Evolutionary conservation across 2,888 invertebrate genomes (phyloP).

Genomic region (Mactromeris polynyma): DNA sequence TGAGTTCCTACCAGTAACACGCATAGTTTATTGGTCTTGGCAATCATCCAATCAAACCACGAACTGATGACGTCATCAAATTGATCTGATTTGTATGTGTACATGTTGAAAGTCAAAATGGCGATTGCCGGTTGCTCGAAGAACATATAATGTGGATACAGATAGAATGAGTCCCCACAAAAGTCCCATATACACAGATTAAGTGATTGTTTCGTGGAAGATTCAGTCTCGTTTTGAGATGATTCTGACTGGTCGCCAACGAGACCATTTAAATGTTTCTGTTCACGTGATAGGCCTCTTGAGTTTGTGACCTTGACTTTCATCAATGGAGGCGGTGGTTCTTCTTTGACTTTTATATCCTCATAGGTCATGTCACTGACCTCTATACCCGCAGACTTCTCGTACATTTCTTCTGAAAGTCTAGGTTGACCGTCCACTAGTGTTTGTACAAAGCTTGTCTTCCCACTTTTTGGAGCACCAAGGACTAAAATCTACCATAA

Average conservation of each 20-base stretch:
- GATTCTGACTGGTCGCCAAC: neutral
- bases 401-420: constrained; percentile 80
- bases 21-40: constrained; percentile 83
- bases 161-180: constrained; percentile 84
- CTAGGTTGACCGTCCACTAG: constrained; percentile 85
- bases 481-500: constrained; percentile 71
- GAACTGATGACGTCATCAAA: constrained; percentile 83
- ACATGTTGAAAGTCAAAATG: constrained; percentile 84
- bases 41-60: constrained; percentile 86
- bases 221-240: neutral
- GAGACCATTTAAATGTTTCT: constrained; percentile 18
- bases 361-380: constrained; percentile 81
- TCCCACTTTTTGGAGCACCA: constrained; percentile 80
- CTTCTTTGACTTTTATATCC: constrained; percentile 44
- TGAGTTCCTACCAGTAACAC: constrained; percentile 85
- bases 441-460: constrained; percentile 83
- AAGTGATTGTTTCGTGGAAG: constrained; percentile 56
- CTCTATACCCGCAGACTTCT: constrained; percentile 82
- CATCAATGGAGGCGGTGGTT: constrained; percentile 7
- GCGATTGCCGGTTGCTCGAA: constrained; percentile 84
- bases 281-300: neutral
- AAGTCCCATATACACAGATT: constrained; percentile 84
- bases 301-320: constrained; percentile 17
- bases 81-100: constrained; percentile 77
- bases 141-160: constrained; percentile 82